Evolutionary conservation across 2,888 invertebrate species (phyloP).

Genomic region (Resseliella maxima): DNA sequence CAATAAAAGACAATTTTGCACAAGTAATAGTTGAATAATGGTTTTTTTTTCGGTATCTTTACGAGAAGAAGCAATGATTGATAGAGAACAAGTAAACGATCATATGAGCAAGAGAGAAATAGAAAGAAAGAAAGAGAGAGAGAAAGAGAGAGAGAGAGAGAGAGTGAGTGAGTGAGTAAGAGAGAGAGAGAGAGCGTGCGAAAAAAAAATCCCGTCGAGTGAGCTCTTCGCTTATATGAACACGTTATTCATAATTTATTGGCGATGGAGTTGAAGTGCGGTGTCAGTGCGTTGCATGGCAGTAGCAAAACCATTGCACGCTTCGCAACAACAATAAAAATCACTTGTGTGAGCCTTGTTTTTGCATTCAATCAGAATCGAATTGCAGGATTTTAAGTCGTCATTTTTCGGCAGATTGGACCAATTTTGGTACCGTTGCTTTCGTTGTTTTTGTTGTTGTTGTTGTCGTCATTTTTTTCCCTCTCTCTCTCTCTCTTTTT

Average conservation of each 20-base stretch:
- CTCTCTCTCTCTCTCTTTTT: no score
- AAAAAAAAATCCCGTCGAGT: neutral
- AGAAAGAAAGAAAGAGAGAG: no score
- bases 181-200: neutral
- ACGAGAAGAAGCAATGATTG: neutral
- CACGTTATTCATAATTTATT: slow-evolving; percentile 23
- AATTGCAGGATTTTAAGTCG: neutral
- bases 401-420: slow-evolving; percentile 37
- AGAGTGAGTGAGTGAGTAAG: no score
- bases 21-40: slow-evolving; percentile 19
- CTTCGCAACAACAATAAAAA: neutral
- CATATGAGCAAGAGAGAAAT: no score
- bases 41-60: slow-evolving; percentile 29
- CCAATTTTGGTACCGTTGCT: neutral
- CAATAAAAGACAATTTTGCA: slow-evolving; percentile 51
- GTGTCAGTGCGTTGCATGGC: neutral
- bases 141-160: neutral
- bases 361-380: neutral
- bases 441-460: neutral
- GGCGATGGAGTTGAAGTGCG: neutral
- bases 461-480: no score
- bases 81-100: neutral
- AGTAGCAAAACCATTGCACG: neutral
- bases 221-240: neutral
- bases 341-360: neutral